Percentiles rank a stretch among this genome's conserved stretches.
Conservation (phyloP, 2,113 vertebrate species). For the Oryzias celebensis region DNA sequence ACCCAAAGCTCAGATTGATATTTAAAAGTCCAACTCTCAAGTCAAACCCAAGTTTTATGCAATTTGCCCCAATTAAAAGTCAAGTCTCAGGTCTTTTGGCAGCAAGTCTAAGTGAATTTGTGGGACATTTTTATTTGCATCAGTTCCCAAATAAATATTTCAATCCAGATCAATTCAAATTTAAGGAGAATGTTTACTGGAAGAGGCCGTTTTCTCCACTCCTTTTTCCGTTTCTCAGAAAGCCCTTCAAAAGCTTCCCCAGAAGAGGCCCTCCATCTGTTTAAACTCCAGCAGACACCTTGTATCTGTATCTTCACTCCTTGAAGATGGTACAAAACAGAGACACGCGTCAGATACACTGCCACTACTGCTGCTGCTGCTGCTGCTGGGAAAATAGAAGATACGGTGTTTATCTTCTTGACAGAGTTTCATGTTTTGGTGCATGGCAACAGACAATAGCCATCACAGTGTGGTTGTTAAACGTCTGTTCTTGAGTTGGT, state of each 20-base stretch:
- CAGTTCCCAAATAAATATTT: too few species aligned
- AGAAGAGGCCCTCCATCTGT: slow-evolving; percentile 57
- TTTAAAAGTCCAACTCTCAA: too few species aligned
- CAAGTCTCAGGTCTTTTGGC: too few species aligned
- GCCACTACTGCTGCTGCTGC: not conserved
- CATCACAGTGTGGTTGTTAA: slow-evolving; percentile 37
- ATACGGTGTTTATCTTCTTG: not conserved
- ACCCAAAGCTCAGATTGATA: too few species aligned
- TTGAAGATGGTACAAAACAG: slow-evolving; percentile 24
- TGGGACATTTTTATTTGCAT: too few species aligned
- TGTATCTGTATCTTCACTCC: slow-evolving; percentile 44
- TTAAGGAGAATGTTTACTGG: slow-evolving; percentile 5
- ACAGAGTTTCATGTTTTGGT: slow-evolving; percentile 36
- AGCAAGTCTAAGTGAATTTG: too few species aligned
- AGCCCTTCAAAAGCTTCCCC: slow-evolving; percentile 28
- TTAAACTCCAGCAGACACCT: slow-evolving; percentile 50
- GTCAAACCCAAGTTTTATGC: too few species aligned
- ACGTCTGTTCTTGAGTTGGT: slow-evolving; percentile 27
- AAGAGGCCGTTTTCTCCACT: slow-evolving; percentile 17
- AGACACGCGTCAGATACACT: slow-evolving; percentile 38
- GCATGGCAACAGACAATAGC: slow-evolving; percentile 41
- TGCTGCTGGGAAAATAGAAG: slow-evolving; percentile 5
- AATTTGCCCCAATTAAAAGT: too few species aligned
- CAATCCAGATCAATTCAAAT: too few species aligned
- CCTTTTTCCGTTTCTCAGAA: not conserved